phyloP scores from a whole-genome alignment of 2,888 invertebrate species.

The Pandemis corylana region DNA sequence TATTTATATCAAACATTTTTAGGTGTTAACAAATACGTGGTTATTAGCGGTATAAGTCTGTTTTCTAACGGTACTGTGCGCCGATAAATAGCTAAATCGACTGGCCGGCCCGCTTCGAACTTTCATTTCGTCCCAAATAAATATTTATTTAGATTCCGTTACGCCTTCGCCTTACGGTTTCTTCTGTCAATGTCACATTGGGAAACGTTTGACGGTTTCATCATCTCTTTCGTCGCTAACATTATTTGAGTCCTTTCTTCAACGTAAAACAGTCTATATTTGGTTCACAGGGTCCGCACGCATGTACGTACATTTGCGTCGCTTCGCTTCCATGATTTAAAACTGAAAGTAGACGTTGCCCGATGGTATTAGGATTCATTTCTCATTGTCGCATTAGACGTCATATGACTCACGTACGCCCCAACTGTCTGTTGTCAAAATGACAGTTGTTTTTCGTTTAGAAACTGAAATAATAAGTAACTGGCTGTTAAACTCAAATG shows the following conservation, averaged over 20 bases:
- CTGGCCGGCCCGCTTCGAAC: conserved; percentile 26
- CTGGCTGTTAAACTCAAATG: no score
- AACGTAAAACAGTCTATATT: neutral
- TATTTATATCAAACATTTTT: conserved; percentile 71
- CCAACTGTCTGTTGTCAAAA: neutral
- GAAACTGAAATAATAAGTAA: neutral
- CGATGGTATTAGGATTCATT: neutral
- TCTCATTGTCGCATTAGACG: neutral
- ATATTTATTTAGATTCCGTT: neutral
- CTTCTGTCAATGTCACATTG: conserved; percentile 5
- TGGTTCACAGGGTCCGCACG: no score
- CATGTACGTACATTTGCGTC: neutral
- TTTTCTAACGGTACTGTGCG: conserved; percentile 20
- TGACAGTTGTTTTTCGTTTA: neutral
- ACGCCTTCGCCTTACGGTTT: neutral
- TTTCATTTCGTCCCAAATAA: conserved; percentile 35
- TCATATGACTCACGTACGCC: neutral
- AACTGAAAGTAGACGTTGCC: neutral
- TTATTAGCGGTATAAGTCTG: neutral
- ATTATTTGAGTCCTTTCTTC: neutral
- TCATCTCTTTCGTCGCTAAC: neutral
- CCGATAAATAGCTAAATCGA: neutral
- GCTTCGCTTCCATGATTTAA: neutral
- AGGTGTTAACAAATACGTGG: neutral
- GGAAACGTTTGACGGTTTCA: neutral